Evolutionary conservation across 2,888 invertebrate genomes (phyloP), one percentile per base, ranked within the genome.

Genomic region (Pyrrhia umbra): DNA sequence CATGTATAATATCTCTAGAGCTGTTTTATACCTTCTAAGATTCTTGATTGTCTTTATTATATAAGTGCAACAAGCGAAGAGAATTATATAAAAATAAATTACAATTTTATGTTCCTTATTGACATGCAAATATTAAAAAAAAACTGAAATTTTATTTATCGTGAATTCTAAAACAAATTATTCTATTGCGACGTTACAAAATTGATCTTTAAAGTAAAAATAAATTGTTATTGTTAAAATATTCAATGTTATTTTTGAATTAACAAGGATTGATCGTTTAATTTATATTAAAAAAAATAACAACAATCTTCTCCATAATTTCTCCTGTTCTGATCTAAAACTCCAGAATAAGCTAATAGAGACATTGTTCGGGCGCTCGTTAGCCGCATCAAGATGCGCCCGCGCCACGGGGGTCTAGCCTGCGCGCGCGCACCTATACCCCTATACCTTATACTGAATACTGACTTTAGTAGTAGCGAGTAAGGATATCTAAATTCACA

Each of bases 331-430:
- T 68, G 81, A 86, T 88, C 86, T 87, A 85, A 86, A 89, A 84
- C 87, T 85, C 85, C 87, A 87, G 92, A 91, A 91, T 90, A 92
- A 91, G 88, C 92, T 94, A 94, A 94, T 94, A 94, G 94, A 94
- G 94, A 94, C 94, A 94, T 94, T 94, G 94, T 94, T 92, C 88
- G 86, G 80, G 83, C 77, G 83, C 93, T 93, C 93, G 93, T 94
- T 94, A 93, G 92, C 80, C 75, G 84, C 84, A 92, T 92, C 93
- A 79, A 85, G 93, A 93, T 92, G 92, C 88, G 88, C 88, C 71
- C 67, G 82, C 89, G 85, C 89, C 85, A 86, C 88, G 92, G 93
- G 89, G 91, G 92, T 90, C 89, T 84, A 75, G 79, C 68, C 75
- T 70, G 79, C 60, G 64, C 72, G 58, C 73, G 76, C 71, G 73